Evolutionary conservation across 2,888 invertebrate genomes (phyloP), one percentile per base, ranked within the genome.

Genomic region (Caenorhabditis doughertyi): DNA sequence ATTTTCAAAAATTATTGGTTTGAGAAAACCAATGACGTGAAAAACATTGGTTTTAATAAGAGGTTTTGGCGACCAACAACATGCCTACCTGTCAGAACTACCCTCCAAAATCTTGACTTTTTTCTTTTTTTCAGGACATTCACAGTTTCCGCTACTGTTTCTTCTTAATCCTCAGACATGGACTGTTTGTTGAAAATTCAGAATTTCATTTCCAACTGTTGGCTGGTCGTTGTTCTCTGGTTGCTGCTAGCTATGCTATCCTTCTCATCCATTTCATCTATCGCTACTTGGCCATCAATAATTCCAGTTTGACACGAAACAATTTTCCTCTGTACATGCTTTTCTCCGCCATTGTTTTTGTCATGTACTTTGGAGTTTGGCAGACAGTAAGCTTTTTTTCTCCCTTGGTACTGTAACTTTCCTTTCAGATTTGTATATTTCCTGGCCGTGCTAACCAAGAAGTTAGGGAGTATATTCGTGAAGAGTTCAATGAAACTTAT

Each of bases 91-190:
- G 4, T 51, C 8, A n/a, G n/a, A n/a, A n/a, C n/a, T n/a, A n/a
- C n/a, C n/a, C n/a, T n/a, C n/a, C n/a, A n/a, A n/a, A n/a, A n/a
- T n/a, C n/a, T n/a, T n/a, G n/a, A n/a, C n/a, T n/a, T n/a, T n/a
- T n/a, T n/a, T n/a, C 1, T 53, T 27, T 27, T n/a, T 55, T 44
- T 39, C 23, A 73, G 73, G 56, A 44, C 13, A 64, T 73, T 42
- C 51, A 73, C n/a, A 55, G 55, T 21, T 32, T 65, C n/a, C 73
- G 73, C 44, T 73, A 64, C 47, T 73, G 73, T 21, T 73, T 73
- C 44, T 53, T 23, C n/a, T 5, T 65, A 0, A 56, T 73, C 73
- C 42, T 65, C 13, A 42, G 29, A 16, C 47, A 65, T 25, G 73
- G 73, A 0, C n/a, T 27, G 0, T 73, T 73, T 39, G 23, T 39